Conservation (phyloP, 2,797 vertebrate species). For the Cichlasoma orientale region DNA sequence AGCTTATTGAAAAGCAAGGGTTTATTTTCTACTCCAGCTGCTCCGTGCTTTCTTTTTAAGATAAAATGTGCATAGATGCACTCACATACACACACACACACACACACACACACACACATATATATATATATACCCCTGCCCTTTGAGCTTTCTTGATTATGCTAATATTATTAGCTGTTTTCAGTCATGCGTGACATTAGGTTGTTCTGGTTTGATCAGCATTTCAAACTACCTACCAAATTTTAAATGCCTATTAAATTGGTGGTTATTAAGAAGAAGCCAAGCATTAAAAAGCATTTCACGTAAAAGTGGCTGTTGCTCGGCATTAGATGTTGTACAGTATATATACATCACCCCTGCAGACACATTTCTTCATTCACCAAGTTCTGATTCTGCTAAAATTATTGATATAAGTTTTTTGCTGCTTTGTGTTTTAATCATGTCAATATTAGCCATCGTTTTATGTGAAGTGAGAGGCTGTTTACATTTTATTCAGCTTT, state of each 20-base stretch:
- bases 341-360: neutral
- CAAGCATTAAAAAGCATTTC: conserved; percentile 68
- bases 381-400: conserved; percentile 20
- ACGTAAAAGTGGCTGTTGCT: conserved; percentile 13
- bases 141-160: conserved; percentile 60
- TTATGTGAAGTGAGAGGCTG: neutral
- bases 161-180: conserved; percentile 54
- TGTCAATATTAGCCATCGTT: neutral
- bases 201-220: conserved; percentile 51
- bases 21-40: conserved; percentile 40
- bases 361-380: conserved; percentile 27
- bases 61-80: neutral
- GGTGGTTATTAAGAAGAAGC: conserved; percentile 64
- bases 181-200: conserved; percentile 69
- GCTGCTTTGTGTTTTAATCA: conserved; percentile 13
- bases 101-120: neutral
- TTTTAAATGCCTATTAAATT: conserved; percentile 57
- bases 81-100: neutral
- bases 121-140: conserved; percentile 19
- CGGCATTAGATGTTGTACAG: neutral
- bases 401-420: neutral
- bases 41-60: conserved; percentile 6
- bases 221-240: conserved; percentile 49
- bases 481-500: neutral
- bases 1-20: conserved; percentile 16